Evolutionary conservation across 1,140 invertebrate genomes (phyloP).

Genomic region (Macrocentrus cingulum): DNA sequence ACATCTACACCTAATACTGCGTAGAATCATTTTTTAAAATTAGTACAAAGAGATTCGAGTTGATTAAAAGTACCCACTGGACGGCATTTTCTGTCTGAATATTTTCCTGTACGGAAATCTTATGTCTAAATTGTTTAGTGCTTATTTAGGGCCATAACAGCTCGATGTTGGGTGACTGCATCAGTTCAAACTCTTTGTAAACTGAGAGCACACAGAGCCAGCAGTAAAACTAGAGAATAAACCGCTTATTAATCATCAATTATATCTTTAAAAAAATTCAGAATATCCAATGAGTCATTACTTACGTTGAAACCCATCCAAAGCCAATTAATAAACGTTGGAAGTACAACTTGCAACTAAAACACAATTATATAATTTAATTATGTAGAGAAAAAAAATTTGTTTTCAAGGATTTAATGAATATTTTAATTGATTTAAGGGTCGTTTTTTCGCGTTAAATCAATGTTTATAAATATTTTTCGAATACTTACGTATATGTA

Average conservation of each 20-base stretch:
- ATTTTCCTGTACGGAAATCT: too few species aligned
- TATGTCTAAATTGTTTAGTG: slow-evolving; percentile 28
- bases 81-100: too few species aligned
- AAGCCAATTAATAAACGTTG: slow-evolving; percentile 72
- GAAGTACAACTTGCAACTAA: slow-evolving; percentile 76
- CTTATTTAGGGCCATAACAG: slow-evolving; percentile 67
- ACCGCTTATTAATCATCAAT: slow-evolving; percentile 17
- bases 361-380: slow-evolving; percentile 41
- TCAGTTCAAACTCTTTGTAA: slow-evolving; percentile 75
- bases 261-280: slow-evolving; percentile 18
- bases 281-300: slow-evolving; percentile 34
- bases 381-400: too few species aligned
- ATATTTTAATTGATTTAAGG: too few species aligned
- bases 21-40: slow-evolving; percentile 26
- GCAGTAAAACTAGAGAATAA: slow-evolving; percentile 75
- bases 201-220: slow-evolving; percentile 82
- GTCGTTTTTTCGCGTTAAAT: neutral
- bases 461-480: neutral
- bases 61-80: slow-evolving; percentile 35
- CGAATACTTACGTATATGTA: slow-evolving; percentile 80
- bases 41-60: too few species aligned
- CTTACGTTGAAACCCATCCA: slow-evolving; percentile 86
- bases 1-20: slow-evolving; percentile 20
- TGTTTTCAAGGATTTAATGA: too few species aligned
- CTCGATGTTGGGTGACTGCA: slow-evolving; percentile 87